Evolutionary conservation across 1,140 invertebrate genomes (phyloP).

Genomic region (Telenomus remus): DNA sequence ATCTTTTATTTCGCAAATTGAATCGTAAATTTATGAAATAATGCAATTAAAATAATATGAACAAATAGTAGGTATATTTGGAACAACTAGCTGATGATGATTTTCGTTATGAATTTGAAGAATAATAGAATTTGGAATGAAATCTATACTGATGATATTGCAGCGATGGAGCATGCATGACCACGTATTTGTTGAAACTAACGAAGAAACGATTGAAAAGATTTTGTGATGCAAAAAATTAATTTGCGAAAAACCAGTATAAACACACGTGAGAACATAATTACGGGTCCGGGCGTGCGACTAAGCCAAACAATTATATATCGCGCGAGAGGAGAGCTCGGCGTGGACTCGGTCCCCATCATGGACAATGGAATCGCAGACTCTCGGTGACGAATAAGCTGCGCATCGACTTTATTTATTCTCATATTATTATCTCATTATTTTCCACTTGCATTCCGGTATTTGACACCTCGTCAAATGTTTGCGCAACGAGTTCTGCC

Average conservation of each 20-base stretch:
- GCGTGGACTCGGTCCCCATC: too few relatives aligned
- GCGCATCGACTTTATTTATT: conserved; percentile 55
- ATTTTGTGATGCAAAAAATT: conserved; percentile 19
- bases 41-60: too few relatives aligned
- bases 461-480: conserved; percentile 59
- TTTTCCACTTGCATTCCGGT: conserved; percentile 59
- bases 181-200: too few relatives aligned
- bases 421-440: conserved; percentile 60
- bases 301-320: conserved; percentile 39
- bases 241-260: conserved; percentile 44
- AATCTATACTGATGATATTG: too few relatives aligned
- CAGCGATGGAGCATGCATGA: too few relatives aligned
- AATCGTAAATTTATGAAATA: too few relatives aligned
- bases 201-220: not conserved
- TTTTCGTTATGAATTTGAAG: too few relatives aligned
- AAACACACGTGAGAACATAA: conserved; percentile 49
- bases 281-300: conserved; percentile 18
- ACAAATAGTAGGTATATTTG: too few relatives aligned
- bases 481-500: conserved; percentile 57
- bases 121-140: too few relatives aligned
- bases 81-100: too few relatives aligned
- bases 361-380: conserved; percentile 30
- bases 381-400: conserved; percentile 48
- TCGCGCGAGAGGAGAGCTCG: conserved; percentile 20
- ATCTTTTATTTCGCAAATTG: too few relatives aligned